A percentile compares a stretch with the other conserved stretches of the same genome.
These are phyloP conservation scores for Chrysopa pallens DNA, from an alignment of 1,140 invertebrate species.

Conservation along the genomic window DNA sequence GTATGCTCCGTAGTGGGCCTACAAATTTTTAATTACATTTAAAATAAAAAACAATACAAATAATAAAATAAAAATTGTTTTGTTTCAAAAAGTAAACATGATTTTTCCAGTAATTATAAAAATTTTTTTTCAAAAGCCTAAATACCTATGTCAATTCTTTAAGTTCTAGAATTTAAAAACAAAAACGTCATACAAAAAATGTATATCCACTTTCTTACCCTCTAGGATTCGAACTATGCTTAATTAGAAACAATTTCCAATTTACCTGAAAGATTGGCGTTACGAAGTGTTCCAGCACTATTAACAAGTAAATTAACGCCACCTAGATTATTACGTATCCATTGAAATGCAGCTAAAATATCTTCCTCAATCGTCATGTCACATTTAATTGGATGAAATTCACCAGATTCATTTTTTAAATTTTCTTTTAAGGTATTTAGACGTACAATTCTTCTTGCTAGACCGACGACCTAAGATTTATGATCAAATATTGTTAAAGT, in stretches of 20 bases:
- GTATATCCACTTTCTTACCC: neutral
- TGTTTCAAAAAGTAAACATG: no score
- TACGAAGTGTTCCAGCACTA: slow-evolving; percentile 26
- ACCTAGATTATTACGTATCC: slow-evolving; percentile 34
- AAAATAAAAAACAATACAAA: no score
- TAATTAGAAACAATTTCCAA: no score
- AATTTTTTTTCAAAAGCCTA: no score
- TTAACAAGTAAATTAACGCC: slow-evolving; percentile 43
- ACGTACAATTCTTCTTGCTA: slow-evolving; percentile 38
- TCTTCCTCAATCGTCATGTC: slow-evolving; percentile 40
- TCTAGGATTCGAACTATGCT: no score
- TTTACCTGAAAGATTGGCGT: neutral
- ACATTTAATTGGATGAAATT: slow-evolving; percentile 27
- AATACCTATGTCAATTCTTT: no score
- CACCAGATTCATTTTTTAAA: slow-evolving; percentile 9
- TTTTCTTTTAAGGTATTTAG: slow-evolving; percentile 23
- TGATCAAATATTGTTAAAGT: no score
- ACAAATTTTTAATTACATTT: no score
- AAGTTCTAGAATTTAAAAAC: neutral
- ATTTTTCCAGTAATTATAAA: no score
- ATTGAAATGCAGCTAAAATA: slow-evolving; percentile 36
- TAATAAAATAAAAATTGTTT: no score
- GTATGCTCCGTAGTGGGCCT: no score
- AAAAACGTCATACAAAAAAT: neutral
- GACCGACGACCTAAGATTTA: slow-evolving; percentile 33